These are phyloP conservation scores for Hyperoplus lanceolatus DNA, from an alignment of 2,797 vertebrate species.

Conservation along the genomic window DNA sequence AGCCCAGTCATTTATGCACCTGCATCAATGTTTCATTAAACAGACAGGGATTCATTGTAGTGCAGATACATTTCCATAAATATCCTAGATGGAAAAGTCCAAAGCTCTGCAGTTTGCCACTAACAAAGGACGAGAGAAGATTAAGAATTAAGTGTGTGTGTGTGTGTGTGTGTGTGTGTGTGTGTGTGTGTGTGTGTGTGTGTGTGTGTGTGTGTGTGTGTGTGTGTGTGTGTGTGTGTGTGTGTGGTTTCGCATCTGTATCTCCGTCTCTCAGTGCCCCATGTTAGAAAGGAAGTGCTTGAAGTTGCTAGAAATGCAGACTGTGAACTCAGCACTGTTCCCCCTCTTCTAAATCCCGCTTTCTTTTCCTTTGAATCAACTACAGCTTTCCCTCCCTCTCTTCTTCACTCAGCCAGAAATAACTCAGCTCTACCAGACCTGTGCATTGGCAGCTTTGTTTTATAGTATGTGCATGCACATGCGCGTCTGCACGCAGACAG, in stretches of 20 bases:
- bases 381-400: slow-evolving; percentile 57
- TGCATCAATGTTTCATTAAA: slow-evolving; percentile 61
- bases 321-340: slow-evolving; percentile 73
- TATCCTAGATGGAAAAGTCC: slow-evolving; percentile 60
- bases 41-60: slow-evolving; percentile 68
- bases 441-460: slow-evolving; percentile 67
- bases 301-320: slow-evolving; percentile 79
- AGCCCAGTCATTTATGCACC: slow-evolving; percentile 37
- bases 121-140: slow-evolving; percentile 46
- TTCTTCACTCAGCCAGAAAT: slow-evolving; percentile 74
- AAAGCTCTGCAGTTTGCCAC: slow-evolving; percentile 66
- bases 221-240: slow-evolving; percentile 23
- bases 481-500: slow-evolving; percentile 3
- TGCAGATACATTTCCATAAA: slow-evolving; percentile 56
- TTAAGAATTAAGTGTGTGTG: slow-evolving; percentile 42
- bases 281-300: slow-evolving; percentile 67
- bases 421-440: slow-evolving; percentile 63
- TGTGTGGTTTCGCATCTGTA: slow-evolving; percentile 55
- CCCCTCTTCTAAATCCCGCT: slow-evolving; percentile 63
- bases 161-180: too few relatives aligned
- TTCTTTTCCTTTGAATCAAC: slow-evolving; percentile 75
- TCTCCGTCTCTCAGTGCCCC: slow-evolving; percentile 49
- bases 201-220: not conserved
- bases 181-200: too few relatives aligned
- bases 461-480: slow-evolving; percentile 33